These are phyloP conservation scores for Telmatochromis sp. DNA, from an alignment of 2,113 vertebrate genomes.

Conservation along the genomic window DNA sequence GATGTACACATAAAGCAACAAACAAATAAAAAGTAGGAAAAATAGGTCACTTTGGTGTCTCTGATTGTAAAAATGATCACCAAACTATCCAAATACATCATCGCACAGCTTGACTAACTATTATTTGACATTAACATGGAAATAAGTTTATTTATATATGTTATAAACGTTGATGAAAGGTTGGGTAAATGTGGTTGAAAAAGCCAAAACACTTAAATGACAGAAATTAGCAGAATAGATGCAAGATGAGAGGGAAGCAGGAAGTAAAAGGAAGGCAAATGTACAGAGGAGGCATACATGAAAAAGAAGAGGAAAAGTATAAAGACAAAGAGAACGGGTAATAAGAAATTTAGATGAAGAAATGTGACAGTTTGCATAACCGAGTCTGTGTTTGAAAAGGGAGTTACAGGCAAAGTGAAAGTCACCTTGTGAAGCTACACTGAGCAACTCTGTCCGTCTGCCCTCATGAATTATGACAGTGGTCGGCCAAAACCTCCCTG, in stretches of 20 bases:
- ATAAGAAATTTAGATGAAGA: neutral
- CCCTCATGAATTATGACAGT: constrained; percentile 62
- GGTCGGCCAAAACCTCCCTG: constrained; percentile 15
- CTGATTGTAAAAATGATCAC: neutral
- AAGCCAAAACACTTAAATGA: neutral
- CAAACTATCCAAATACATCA: neutral
- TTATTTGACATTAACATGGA: neutral
- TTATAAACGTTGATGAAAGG: neutral
- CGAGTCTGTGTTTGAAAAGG: neutral
- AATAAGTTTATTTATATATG: neutral
- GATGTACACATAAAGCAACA: neutral
- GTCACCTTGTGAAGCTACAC: constrained; percentile 59
- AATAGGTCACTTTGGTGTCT: neutral
- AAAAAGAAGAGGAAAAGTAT: neutral
- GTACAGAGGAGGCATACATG: neutral
- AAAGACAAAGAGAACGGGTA: neutral
- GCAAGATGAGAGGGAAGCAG: fast-evolving
- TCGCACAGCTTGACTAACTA: neutral
- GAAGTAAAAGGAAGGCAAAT: neutral
- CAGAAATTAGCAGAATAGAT: neutral
- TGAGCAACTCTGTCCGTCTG: constrained; percentile 39
- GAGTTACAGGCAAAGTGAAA: constrained; percentile 32
- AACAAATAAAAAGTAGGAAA: neutral
- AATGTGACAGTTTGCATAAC: neutral
- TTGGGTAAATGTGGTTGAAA: neutral